Conservation (phyloP, 2,113 vertebrate species). For the Peromyscus californicus region DNA sequence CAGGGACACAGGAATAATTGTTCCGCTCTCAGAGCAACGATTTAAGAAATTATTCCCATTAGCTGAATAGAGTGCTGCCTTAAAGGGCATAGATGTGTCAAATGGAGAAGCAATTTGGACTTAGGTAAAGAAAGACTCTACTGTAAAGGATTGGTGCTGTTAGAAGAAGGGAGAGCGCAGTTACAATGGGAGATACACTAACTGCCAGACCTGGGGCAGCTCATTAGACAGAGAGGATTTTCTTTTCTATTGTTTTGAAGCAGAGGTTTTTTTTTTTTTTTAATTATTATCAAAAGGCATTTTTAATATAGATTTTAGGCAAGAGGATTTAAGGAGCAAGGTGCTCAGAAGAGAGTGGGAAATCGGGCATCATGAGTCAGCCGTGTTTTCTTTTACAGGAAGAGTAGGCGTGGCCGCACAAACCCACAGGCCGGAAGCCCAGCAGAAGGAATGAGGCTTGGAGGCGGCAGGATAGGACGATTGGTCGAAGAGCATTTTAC, state of each 20-base stretch:
- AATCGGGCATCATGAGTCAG: not conserved
- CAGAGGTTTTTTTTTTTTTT: not conserved
- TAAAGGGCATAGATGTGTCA: constrained; percentile 31
- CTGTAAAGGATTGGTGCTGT: not conserved
- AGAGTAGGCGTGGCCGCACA: not conserved
- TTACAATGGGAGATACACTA: no score
- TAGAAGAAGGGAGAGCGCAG: accelerated
- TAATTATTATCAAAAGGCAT: not conserved
- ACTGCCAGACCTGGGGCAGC: not conserved
- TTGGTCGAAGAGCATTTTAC: not conserved
- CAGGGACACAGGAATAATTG: constrained; percentile 57
- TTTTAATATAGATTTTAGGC: not conserved
- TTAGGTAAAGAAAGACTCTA: constrained; percentile 2
- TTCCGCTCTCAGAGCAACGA: constrained; percentile 28
- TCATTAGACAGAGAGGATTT: not conserved
- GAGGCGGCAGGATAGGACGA: accelerated
- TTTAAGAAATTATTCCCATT: constrained; percentile 63
- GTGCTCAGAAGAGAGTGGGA: not conserved
- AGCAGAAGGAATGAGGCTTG: not conserved
- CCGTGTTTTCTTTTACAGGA: not conserved
- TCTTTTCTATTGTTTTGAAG: not conserved
- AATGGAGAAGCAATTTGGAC: not conserved
- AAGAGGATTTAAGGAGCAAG: not conserved
- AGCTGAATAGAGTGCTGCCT: constrained; percentile 31
- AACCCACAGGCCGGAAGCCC: not conserved